phyloP scores from a whole-genome alignment of 64 coral and sea anemone species.

The Montipora efflorescens region DNA sequence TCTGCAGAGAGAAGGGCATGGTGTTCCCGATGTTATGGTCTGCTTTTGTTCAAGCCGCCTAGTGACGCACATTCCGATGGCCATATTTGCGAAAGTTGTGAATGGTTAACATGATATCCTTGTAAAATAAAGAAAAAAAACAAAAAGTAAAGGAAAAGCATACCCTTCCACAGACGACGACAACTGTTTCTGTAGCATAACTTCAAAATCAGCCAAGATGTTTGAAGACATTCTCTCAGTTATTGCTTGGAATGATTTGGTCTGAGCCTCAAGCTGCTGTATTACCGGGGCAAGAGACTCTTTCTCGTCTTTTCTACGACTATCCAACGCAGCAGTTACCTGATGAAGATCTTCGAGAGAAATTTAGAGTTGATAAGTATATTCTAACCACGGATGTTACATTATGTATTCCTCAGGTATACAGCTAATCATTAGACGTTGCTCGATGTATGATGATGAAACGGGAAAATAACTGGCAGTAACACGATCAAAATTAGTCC shows the following conservation, averaged over 20 bases:
- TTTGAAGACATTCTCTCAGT: constrained; percentile 77
- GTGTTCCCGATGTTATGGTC: too few species aligned
- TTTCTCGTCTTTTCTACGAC: constrained; percentile 67
- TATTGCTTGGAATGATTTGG: constrained; percentile 68
- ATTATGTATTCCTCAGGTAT: too few species aligned
- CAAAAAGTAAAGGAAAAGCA: background rate
- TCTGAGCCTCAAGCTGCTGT: constrained; percentile 83
- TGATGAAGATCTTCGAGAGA: constrained; percentile 82
- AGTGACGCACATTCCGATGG: too few species aligned
- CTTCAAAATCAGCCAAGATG: constrained; percentile 73
- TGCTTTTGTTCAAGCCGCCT: too few species aligned
- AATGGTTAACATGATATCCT: background rate
- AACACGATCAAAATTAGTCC: too few species aligned
- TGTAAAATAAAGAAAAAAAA: background rate
- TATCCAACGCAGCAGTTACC: constrained; percentile 69
- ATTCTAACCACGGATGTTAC: too few species aligned
- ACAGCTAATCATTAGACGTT: too few species aligned
- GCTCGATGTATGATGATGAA: too few species aligned
- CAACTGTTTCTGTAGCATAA: constrained; percentile 88
- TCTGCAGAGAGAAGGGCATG: too few species aligned
- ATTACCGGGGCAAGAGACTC: constrained; percentile 73
- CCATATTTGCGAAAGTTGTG: too few species aligned
- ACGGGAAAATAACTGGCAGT: too few species aligned
- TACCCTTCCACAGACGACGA: constrained; percentile 84
- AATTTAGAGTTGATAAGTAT: background rate